Percentiles rank a stretch among this genome's conserved stretches.
Conservation (phyloP, 2,113 vertebrate genomes). For the Excalfactoria chinensis region DNA sequence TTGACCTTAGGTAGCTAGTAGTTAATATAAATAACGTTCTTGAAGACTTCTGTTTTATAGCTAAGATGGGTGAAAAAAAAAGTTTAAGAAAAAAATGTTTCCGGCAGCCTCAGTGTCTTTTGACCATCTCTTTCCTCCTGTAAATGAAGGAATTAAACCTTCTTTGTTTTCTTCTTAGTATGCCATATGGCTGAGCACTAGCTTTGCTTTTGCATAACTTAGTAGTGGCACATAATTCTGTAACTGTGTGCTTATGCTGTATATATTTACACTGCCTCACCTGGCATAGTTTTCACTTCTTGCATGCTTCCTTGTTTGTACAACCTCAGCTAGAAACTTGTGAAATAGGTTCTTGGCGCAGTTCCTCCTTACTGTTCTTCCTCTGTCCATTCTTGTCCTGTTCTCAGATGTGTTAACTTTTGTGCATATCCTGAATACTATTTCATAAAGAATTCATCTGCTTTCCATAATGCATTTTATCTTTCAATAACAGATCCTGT, state of each 20-base stretch:
- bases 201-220: neutral
- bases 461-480: neutral
- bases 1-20: neutral
- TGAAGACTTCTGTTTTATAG: neutral
- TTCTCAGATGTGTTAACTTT: neutral
- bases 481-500: neutral
- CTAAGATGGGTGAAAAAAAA: neutral
- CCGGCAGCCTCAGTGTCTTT: neutral
- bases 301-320: neutral
- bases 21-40: neutral
- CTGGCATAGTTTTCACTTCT: neutral
- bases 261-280: neutral
- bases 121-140: neutral
- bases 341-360: neutral
- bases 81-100: neutral
- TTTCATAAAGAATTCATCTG: neutral
- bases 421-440: neutral
- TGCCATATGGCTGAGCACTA: neutral
- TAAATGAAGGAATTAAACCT: neutral
- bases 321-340: neutral
- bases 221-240: neutral
- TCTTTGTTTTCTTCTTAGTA: neutral
- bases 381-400: neutral
- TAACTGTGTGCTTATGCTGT: neutral
- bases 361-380: neutral